These are phyloP conservation scores for Hozukius guyotensis DNA, from an alignment of 2,797 vertebrate species.

Conservation along the genomic window DNA sequence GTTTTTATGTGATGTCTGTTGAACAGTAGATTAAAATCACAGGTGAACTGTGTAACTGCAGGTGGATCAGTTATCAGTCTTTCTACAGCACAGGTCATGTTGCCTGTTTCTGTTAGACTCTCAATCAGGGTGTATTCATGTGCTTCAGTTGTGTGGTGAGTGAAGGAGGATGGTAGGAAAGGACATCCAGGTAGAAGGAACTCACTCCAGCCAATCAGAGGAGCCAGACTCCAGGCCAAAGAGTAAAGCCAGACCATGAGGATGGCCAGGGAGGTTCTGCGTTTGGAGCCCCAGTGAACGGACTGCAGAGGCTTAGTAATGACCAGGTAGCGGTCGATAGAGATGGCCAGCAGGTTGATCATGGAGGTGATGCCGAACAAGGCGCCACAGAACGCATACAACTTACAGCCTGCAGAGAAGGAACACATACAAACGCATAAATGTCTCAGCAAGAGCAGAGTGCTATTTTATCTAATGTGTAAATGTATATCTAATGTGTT, in stretches of 20 bases:
- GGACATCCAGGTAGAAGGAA: slow-evolving; percentile 3
- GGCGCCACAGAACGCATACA: slow-evolving; percentile 95
- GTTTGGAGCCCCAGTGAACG: slow-evolving; percentile 86
- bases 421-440: background rate
- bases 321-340: slow-evolving; percentile 93
- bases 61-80: background rate
- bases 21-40: too few species aligned
- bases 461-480: background rate
- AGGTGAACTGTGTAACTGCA: background rate
- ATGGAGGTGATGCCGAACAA: slow-evolving; percentile 95
- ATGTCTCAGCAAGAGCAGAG: background rate
- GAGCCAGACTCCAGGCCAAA: slow-evolving; percentile 93
- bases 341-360: slow-evolving; percentile 93
- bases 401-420: slow-evolving; percentile 82
- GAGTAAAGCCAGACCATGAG: slow-evolving; percentile 91
- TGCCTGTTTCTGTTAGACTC: background rate
- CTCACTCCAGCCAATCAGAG: slow-evolving; percentile 96
- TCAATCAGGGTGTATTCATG: background rate
- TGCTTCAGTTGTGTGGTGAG: background rate
- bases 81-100: background rate
- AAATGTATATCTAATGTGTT: too few species aligned
- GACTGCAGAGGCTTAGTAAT: slow-evolving; percentile 92
- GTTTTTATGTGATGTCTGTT: background rate
- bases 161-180: background rate
- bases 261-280: slow-evolving; percentile 85